Evolutionary conservation across 2,888 invertebrate genomes (phyloP).

Genomic region (Meandrusa payeni): DNA sequence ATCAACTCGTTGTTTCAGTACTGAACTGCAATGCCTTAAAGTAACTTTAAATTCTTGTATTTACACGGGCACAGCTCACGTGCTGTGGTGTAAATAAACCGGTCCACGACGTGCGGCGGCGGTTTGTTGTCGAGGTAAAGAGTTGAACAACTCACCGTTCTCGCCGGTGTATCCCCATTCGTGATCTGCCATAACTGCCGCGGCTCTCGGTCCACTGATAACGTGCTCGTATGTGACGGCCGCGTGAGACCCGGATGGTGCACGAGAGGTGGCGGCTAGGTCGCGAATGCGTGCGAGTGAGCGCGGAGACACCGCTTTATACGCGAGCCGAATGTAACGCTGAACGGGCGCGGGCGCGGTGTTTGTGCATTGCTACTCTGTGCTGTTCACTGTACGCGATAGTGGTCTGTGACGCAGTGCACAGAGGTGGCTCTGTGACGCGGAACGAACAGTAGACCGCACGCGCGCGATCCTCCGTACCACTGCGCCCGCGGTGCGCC

Average conservation of each 20-base stretch:
- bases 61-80: slow-evolving; percentile 51
- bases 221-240: slow-evolving; percentile 32
- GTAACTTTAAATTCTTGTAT: slow-evolving; percentile 11
- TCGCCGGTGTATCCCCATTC: slow-evolving; percentile 82
- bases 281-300: slow-evolving; percentile 70
- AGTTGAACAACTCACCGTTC: slow-evolving; percentile 78
- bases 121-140: slow-evolving; percentile 31
- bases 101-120: slow-evolving; percentile 48
- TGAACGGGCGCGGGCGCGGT: slow-evolving; percentile 32
- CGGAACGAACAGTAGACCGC: slow-evolving; percentile 27
- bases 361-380: slow-evolving; percentile 11
- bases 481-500: slow-evolving; percentile 45
- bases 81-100: slow-evolving; percentile 76
- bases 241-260: slow-evolving; percentile 59
- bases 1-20: not conserved
- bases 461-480: slow-evolving; percentile 48
- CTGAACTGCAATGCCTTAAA: not conserved
- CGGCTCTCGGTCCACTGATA: slow-evolving; percentile 31
- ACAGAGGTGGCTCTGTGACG: slow-evolving; percentile 26
- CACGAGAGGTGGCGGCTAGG: slow-evolving; percentile 61
- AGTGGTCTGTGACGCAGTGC: slow-evolving; percentile 26
- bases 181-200: slow-evolving; percentile 57
- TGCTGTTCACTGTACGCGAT: too few relatives aligned
- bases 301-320: slow-evolving; percentile 61
- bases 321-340: slow-evolving; percentile 38